phyloP scores from a whole-genome alignment of 2,113 vertebrate genomes.

The Rafetus swinhoei region DNA sequence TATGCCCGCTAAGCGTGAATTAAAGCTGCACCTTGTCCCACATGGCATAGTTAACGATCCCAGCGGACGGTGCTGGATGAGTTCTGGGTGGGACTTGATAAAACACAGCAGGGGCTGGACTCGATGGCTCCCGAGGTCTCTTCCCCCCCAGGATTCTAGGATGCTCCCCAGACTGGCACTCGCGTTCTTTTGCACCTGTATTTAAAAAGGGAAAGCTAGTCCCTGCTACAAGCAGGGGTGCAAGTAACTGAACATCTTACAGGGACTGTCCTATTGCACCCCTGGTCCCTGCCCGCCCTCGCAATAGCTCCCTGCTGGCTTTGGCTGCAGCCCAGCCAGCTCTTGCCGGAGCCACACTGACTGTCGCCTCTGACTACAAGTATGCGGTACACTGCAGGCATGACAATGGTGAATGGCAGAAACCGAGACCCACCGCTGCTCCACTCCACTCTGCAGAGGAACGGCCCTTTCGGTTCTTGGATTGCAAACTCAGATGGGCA shows the following conservation, averaged over 20 bases:
- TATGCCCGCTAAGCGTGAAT: not conserved
- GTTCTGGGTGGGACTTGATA: rapidly evolving
- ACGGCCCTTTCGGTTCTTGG: not conserved
- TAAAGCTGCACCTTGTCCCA: not conserved
- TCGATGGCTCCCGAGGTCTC: too few species aligned
- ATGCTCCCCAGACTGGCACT: rapidly evolving
- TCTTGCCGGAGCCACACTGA: too few species aligned
- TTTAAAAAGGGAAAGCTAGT: rapidly evolving
- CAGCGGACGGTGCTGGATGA: rapidly evolving
- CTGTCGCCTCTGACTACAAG: not conserved
- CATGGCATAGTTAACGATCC: not conserved
- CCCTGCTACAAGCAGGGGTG: too few species aligned
- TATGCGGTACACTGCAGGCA: rapidly evolving
- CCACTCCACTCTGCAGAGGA: rapidly evolving
- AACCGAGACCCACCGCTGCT: not conserved
- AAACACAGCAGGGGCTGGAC: too few species aligned
- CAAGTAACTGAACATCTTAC: too few species aligned
- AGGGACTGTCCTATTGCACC: too few species aligned
- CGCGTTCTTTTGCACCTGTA: not conserved
- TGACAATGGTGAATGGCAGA: rapidly evolving
- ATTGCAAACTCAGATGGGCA: rapidly evolving
- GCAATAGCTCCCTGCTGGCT: too few species aligned
- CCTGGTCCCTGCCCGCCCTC: too few species aligned
- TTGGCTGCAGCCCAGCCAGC: too few species aligned
- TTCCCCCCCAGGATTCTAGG: too few species aligned